These are phyloP conservation scores for Ceramica pisi DNA, from an alignment of 2,888 invertebrate genomes.

Conservation along the genomic window DNA sequence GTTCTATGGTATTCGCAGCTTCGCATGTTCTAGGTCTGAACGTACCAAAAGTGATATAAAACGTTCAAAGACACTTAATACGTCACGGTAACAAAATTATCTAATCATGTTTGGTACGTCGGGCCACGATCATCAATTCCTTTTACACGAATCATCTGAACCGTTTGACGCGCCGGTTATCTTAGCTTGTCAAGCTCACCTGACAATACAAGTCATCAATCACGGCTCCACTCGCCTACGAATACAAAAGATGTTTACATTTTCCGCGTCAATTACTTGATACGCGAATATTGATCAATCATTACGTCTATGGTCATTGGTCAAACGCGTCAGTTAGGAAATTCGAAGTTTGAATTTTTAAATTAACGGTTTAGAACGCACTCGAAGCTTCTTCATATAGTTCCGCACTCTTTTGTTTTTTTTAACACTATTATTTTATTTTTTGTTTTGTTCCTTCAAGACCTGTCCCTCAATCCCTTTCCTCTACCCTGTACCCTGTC, in stretches of 20 bases:
- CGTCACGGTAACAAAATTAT: conserved; percentile 41
- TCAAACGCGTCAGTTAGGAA: conserved; percentile 42
- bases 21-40: conserved; percentile 31
- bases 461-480: conserved; percentile 65
- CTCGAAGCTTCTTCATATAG: conserved; percentile 65
- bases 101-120: conserved; percentile 66
- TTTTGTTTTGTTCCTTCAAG: conserved; percentile 66
- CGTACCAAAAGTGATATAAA: conserved; percentile 54
- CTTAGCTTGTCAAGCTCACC: conserved; percentile 80
- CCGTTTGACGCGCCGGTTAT: conserved; percentile 81
- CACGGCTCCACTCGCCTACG: conserved; percentile 82
- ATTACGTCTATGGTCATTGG: conserved; percentile 43
- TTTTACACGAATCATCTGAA: conserved; percentile 79
- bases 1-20: conserved; percentile 52
- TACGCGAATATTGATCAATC: conserved; percentile 62
- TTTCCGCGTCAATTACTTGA: conserved; percentile 55
- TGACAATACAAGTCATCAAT: conserved; percentile 89
- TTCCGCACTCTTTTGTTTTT: conserved; percentile 75
- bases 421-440: conserved; percentile 67
- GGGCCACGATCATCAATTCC: conserved; percentile 62
- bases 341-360: conserved; percentile 33
- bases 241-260: conserved; percentile 82
- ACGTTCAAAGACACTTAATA: conserved; percentile 3
- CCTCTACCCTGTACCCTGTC: conserved; percentile 66
- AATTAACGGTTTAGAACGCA: conserved; percentile 56